Evolutionary conservation across 2,888 invertebrate species (phyloP), one percentile per base, ranked within the genome.

Genomic region (Drosophila pullipes): DNA sequence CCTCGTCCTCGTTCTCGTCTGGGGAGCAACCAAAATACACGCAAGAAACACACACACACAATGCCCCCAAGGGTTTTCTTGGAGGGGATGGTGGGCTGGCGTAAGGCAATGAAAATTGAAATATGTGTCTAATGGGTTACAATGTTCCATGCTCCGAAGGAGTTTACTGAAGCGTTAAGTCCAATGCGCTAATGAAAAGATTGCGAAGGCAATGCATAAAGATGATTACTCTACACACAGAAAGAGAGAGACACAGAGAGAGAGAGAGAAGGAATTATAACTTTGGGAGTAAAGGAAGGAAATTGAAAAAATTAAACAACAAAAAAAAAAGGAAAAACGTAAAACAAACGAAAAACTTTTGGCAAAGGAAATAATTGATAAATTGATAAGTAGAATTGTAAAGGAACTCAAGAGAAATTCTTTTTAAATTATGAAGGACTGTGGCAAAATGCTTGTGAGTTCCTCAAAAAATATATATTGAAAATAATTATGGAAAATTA

Each of bases 51-150:
- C 62, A 62, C 59, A 82, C 73, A 61, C 65, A 74, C 63, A 71
- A 54, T 57, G 62, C 60, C 58, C 65, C 55, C 53, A 57, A 58
- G 52, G 25, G 47, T 10, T 30, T 28, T 16, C 16, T 25, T 47
- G 25, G 9, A 4, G 47, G 47, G 1, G 4, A 2, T 1, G 0
- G 4, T 16, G 50, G 55, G n/a, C 6, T 18, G 47, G 28, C 41
- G 55, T 30, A 55, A 33, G 41, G 62, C 41, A 59, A 67, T 61
- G 69, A 69, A 86, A 89, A 86, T 85, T 85, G 85, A 85, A 89
- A 86, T 86, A 79, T 85, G 75, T 89, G 79, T 76, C 74, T 76
- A 85, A 88, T 85, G 84, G 84, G 83, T 78, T 85, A 85, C 53
- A 75, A 83, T 88, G 78, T 47, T 9, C 25, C 68, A 71, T 74